phyloP scores from a whole-genome alignment of 2,797 vertebrate genomes.

The Sitta carolinensis region DNA sequence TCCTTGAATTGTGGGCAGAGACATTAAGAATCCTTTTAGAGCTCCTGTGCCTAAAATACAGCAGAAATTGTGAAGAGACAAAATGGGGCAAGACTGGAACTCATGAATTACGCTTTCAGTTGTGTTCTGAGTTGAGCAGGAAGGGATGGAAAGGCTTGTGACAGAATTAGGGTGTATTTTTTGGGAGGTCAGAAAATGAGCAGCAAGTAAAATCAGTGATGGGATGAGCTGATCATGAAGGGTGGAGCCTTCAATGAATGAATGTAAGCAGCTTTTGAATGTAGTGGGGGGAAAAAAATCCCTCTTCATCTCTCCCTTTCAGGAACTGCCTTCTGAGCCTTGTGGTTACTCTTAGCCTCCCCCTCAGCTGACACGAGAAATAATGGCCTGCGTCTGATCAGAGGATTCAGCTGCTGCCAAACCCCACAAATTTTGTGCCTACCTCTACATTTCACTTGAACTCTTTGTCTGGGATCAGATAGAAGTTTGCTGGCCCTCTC shows the following conservation, averaged over 20 bases:
- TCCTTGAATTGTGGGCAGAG: background rate
- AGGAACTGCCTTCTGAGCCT: background rate
- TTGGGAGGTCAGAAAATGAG: background rate
- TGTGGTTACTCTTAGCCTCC: background rate
- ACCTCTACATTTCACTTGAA: slow-evolving; percentile 14
- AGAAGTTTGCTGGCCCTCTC: background rate
- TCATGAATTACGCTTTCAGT: background rate
- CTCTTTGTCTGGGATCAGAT: background rate
- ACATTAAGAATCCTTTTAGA: background rate
- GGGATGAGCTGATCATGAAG: background rate
- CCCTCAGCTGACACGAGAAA: background rate
- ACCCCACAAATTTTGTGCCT: background rate
- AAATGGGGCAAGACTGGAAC: background rate
- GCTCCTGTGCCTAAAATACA: background rate
- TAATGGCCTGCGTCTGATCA: slow-evolving; percentile 12
- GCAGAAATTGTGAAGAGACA: background rate
- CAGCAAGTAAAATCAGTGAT: background rate
- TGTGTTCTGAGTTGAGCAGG: background rate
- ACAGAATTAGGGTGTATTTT: background rate
- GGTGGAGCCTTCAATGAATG: background rate
- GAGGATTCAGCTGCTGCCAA: slow-evolving; percentile 46
- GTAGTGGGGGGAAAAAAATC: background rate
- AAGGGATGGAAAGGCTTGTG: background rate
- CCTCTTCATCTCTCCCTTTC: background rate
- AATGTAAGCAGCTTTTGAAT: slow-evolving; percentile 13